Evolutionary conservation across 2,113 vertebrate species (phyloP), one percentile per base, ranked within the genome.

Genomic region (Sylvilagus bachmani): DNA sequence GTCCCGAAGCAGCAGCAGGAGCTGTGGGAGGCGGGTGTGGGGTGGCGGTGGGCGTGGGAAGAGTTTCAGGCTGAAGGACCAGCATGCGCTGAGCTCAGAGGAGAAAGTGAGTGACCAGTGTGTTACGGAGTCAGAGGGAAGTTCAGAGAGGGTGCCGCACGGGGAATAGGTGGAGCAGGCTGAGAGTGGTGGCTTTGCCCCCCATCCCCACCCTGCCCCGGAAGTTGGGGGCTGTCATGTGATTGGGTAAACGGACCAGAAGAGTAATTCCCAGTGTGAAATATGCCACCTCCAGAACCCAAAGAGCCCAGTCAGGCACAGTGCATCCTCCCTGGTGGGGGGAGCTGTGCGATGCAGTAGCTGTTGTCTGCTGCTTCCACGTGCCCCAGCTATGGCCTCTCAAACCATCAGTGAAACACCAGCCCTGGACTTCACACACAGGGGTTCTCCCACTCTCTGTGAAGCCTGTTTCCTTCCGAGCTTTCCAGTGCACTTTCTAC

Each of bases 71-170:
- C 31, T 64, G 31, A 61, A 67, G 61, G 83, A 78, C 10, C 17
- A 36, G 38, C 29, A 29, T 7, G 17, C n/a, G 49, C 19, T 14
- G 33, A 31, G 22, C 6, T 82, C 27, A 44, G 31, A 70, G 38
- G 61, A 77, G 61, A 86, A 70, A 44, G 22, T 2, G 1, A 79
- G 31, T 12, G 13, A 13, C 66, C 12, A 10, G 11, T 11, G 3
- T 44, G 17, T 77, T 91, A 64, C 86, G 38, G 58, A 90, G 89
- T 75, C 61, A 19, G 4, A 77, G 19, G 11, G 66, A 58, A 75
- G 25, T 14, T 62, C 27, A 86, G 82, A 70, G 75, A 14, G 6
- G 21, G 16, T n/a, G 25, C 16, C 53, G 62, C 38, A 38, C 21
- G 13, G 38, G 38, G 0, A 69, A 25, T 7, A 58, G n/a, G 21